These are phyloP conservation scores for Anthoscopus minutus DNA, from an alignment of 2,113 vertebrate genomes.

Conservation along the genomic window DNA sequence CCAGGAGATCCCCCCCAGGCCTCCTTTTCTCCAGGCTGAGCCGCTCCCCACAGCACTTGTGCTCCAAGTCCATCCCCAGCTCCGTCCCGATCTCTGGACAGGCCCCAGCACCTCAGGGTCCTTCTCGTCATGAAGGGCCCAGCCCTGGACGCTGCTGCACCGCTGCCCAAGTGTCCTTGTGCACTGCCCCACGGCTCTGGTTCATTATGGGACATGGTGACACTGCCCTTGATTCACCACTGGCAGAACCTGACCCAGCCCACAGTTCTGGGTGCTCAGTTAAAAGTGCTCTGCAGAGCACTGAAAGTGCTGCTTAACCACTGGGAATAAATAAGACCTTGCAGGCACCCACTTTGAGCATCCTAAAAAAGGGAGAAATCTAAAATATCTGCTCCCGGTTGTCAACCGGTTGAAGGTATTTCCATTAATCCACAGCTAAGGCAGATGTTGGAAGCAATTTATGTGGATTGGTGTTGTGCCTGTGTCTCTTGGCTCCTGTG, in stretches of 20 bases:
- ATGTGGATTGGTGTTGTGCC: neutral
- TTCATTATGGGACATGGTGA: fast-evolving
- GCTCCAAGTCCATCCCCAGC: neutral
- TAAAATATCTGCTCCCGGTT: neutral
- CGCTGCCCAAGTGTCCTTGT: fast-evolving
- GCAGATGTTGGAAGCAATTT: neutral
- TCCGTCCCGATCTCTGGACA: fast-evolving
- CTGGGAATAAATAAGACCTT: neutral
- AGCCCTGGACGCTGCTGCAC: neutral
- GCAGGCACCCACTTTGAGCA: neutral
- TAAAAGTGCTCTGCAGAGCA: neutral
- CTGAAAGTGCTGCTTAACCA: neutral
- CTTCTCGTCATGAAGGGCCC: neutral
- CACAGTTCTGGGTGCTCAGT: neutral
- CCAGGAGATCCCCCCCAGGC: neutral
- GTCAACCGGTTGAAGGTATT: neutral
- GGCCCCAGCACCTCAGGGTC: neutral
- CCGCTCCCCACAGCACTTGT: neutral
- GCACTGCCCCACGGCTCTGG: fast-evolving
- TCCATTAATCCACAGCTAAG: neutral
- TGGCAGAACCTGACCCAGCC: neutral
- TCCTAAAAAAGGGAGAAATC: neutral
- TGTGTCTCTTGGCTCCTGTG: neutral
- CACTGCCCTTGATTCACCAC: neutral
- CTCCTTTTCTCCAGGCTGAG: neutral